Evolutionary conservation across 1,140 invertebrate species (phyloP).

Genomic region (Dermatophagoides farinae): DNA sequence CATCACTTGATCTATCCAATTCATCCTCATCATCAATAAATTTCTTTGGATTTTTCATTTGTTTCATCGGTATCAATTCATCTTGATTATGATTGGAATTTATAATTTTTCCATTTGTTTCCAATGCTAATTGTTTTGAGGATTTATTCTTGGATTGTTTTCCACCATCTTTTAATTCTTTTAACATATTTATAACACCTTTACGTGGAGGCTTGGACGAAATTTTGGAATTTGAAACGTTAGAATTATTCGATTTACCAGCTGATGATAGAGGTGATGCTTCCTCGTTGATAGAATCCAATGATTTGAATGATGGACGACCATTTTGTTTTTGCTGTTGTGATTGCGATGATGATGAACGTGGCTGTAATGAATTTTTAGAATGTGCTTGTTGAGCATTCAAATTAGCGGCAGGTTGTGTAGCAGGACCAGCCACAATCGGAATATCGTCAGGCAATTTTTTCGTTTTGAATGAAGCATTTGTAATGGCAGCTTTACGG

Average conservation of each 20-base stretch:
- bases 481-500: slow-evolving; percentile 68
- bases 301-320: background rate
- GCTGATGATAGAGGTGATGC: background rate
- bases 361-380: background rate
- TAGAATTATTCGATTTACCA: too few species aligned
- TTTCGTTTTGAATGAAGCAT: slow-evolving; percentile 84
- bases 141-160: too few species aligned
- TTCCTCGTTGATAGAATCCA: slow-evolving; percentile 3
- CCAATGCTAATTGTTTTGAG: background rate
- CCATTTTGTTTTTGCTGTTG: background rate
- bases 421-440: slow-evolving; percentile 25
- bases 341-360: background rate
- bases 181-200: background rate
- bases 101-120: slow-evolving; percentile 1
- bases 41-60: background rate
- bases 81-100: background rate
- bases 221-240: too few species aligned
- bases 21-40: background rate
- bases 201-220: background rate
- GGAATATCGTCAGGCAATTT: slow-evolving; percentile 51
- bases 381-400: too few species aligned
- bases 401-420: background rate
- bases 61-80: background rate
- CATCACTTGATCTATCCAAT: background rate
- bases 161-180: background rate